These are phyloP conservation scores for Atethmia centrago DNA, from an alignment of 2,888 invertebrate species.

Conservation along the genomic window DNA sequence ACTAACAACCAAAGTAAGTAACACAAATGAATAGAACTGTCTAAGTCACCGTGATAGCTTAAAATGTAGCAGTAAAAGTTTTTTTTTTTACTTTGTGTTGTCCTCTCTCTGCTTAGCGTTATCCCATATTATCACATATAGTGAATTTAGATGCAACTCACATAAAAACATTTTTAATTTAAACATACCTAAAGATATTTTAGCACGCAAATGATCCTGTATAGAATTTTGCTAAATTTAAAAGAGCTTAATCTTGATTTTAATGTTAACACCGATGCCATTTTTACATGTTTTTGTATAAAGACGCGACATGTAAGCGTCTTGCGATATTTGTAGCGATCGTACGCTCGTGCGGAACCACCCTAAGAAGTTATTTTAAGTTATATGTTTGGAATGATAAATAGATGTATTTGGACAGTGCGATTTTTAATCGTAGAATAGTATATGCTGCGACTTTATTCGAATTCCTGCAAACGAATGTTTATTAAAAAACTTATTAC, in stretches of 20 bases:
- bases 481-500: neutral
- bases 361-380: conserved; percentile 47
- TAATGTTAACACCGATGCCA: conserved; percentile 60
- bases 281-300: conserved; percentile 55
- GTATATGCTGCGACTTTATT: neutral
- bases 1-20: neutral
- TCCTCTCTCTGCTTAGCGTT: neutral
- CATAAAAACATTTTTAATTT: neutral
- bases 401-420: conserved; percentile 17
- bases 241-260: conserved; percentile 67
- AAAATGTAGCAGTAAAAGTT: neutral
- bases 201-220: conserved; percentile 46
- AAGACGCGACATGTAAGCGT: conserved; percentile 34
- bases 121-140: neutral
- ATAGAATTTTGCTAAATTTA: conserved; percentile 57
- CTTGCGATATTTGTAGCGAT: conserved; percentile 34
- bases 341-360: conserved; percentile 34
- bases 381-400: conserved; percentile 42
- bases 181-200: conserved; percentile 45
- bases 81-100: neutral
- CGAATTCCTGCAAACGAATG: neutral
- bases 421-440: conserved; percentile 40
- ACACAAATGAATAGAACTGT: neutral
- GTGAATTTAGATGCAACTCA: neutral
- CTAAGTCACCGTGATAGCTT: neutral